Evolutionary conservation across 1,140 invertebrate species (phyloP).

Genomic region (Odontomachus brunneus): DNA sequence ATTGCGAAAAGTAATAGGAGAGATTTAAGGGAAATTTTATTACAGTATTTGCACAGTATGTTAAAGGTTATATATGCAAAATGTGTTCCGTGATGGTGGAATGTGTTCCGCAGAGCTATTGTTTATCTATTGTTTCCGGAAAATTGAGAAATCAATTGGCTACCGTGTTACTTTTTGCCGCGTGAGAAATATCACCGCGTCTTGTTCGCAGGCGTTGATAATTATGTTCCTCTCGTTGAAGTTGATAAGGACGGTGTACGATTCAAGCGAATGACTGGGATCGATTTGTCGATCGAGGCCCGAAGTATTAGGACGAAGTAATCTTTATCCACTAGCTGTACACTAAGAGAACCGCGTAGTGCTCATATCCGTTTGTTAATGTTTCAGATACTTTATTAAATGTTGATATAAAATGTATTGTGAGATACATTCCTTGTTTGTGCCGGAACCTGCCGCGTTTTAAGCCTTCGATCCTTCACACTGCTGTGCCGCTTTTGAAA

Average conservation of each 20-base stretch:
- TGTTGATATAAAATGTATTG: conserved; percentile 84
- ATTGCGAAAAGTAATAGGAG: no score
- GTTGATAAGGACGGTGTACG: conserved; percentile 16
- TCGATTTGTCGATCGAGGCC: conserved; percentile 15
- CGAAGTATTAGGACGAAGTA: conserved; percentile 22
- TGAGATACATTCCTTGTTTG: conserved; percentile 83
- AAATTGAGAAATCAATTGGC: no score
- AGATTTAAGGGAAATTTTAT: no score
- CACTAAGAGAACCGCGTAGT: conserved; percentile 80
- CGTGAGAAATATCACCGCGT: no score
- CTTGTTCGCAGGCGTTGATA: not conserved
- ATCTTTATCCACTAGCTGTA: conserved; percentile 78
- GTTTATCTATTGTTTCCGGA: no score
- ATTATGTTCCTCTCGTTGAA: conserved; percentile 42
- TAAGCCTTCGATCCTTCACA: conserved; percentile 73
- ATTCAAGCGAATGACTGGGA: conserved; percentile 35
- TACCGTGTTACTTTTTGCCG: no score
- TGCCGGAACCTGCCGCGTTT: conserved; percentile 72
- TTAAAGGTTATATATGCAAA: no score
- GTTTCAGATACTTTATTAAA: conserved; percentile 85
- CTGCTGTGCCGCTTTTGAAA: not conserved
- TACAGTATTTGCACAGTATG: no score
- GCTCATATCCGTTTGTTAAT: conserved; percentile 84
- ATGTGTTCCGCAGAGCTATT: no score
- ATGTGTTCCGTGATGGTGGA: no score